Evolutionary conservation across 2,113 vertebrate genomes (phyloP), one percentile per base, ranked within the genome.

Genomic region (Dendrocopos noguchii): DNA sequence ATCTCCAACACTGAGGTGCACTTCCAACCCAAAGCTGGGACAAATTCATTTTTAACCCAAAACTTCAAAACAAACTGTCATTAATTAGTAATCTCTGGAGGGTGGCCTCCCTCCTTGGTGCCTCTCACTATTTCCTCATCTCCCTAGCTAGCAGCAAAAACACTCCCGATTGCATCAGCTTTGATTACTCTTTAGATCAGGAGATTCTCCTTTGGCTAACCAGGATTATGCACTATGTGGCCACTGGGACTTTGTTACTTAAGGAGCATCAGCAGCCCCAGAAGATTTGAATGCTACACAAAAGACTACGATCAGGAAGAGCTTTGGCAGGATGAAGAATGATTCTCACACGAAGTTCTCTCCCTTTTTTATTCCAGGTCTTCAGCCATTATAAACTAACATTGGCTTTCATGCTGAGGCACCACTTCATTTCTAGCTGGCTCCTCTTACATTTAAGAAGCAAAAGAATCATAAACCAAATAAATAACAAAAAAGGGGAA

Each of bases 71-170:
- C 65, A 84, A 46, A 27, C 25, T 28, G 7, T 44, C 16, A 86
- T 93, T 94, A 96, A 94, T 91, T 87, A 91, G 83, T 85, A 84
- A 96, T 79, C 82, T 71, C 61, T 64, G 67, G 39, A 91, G 36
- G 36, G 42, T 42, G 39, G 21, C 42, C 46, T 80, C 65, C 50
- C 36, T 92, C 50, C 57, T 92, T 82, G 44, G 63, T 96, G 67
- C 93, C 85, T 94, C 90, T 94, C 71, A 18, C 65, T 91, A 78
- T 94, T 95, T 94, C 80, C 72, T 95, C 84, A 96, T 93, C 47
- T 76, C 17, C 7, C 16, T 57, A 72, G 50, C 63, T 89, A 92
- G 61, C 55, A 75, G 90, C 65, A 96, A 93, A 91, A 95, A 77
- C 87, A 91, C 64, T 70, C 63, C 33, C 0, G 39, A 92, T 95